Evolutionary conservation across 2,888 invertebrate species (phyloP).

Genomic region (Drosophila buzzatii): DNA sequence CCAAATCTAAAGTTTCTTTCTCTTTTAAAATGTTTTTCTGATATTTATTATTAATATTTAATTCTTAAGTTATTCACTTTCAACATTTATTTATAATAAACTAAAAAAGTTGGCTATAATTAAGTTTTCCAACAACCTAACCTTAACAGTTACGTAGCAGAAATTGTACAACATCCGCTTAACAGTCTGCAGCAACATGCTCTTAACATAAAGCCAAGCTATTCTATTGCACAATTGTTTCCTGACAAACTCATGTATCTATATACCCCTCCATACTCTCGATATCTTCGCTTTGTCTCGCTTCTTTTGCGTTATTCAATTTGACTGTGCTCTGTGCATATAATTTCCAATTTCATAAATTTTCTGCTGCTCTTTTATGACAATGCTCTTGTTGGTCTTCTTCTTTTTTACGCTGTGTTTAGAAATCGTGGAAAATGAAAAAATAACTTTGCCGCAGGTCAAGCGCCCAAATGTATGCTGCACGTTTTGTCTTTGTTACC

Average conservation of each 20-base stretch:
- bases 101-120: not conserved
- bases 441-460: constrained; percentile 84
- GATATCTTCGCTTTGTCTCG: constrained; percentile 5
- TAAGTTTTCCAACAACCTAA: too few species aligned
- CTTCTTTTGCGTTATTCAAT: constrained; percentile 8
- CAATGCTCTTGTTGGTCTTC: constrained; percentile 16
- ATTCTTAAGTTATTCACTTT: too few species aligned
- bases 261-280: constrained; percentile 13
- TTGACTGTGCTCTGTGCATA: constrained; percentile 31
- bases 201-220: not conserved
- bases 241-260: not conserved
- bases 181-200: not conserved
- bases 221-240: not conserved
- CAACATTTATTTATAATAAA: not conserved
- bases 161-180: not conserved
- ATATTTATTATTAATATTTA: too few species aligned
- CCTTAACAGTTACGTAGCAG: not conserved
- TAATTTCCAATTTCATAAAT: constrained; percentile 41
- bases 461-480: constrained; percentile 49
- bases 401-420: constrained; percentile 57
- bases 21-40: too few species aligned
- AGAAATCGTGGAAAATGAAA: constrained; percentile 83
- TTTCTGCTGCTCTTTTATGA: constrained; percentile 26
- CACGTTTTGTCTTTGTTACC: constrained; percentile 51
- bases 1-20: too few species aligned